A percentile compares a stretch with the other conserved stretches of the same genome.
These are phyloP conservation scores for Ginglymostoma cirratum DNA, from an alignment of 2,113 vertebrate genomes.

Conservation along the genomic window DNA sequence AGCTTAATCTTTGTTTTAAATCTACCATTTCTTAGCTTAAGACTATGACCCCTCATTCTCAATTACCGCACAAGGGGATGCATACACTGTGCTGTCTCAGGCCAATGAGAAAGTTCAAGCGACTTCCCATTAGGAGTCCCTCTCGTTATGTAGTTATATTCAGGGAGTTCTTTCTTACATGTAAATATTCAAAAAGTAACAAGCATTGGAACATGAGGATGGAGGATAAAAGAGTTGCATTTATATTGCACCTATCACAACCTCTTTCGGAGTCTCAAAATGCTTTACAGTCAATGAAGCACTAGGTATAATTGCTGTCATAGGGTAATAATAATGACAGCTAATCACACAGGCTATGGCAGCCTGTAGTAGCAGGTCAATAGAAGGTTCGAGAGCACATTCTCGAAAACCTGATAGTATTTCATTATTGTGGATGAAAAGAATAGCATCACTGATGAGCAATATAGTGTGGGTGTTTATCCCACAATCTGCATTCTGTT, in stretches of 20 bases:
- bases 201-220: no score
- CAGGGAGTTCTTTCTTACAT: background rate
- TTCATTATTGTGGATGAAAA: background rate
- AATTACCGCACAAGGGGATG: no score
- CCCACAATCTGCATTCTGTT: conserved; percentile 7
- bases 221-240: background rate
- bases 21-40: no score
- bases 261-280: background rate
- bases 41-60: no score
- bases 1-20: no score
- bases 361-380: background rate
- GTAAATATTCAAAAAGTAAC: no score
- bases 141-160: background rate
- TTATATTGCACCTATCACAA: background rate
- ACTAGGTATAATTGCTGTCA: background rate
- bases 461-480: background rate
- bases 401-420: background rate
- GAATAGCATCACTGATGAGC: background rate
- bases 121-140: background rate
- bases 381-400: background rate
- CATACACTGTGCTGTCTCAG: background rate
- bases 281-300: background rate
- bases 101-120: background rate
- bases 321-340: no score
- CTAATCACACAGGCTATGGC: background rate